Percentiles rank a stretch among this genome's conserved stretches.
These are phyloP conservation scores for Papilio xuthus DNA, from an alignment of 1,140 invertebrate genomes.

Conservation along the genomic window DNA sequence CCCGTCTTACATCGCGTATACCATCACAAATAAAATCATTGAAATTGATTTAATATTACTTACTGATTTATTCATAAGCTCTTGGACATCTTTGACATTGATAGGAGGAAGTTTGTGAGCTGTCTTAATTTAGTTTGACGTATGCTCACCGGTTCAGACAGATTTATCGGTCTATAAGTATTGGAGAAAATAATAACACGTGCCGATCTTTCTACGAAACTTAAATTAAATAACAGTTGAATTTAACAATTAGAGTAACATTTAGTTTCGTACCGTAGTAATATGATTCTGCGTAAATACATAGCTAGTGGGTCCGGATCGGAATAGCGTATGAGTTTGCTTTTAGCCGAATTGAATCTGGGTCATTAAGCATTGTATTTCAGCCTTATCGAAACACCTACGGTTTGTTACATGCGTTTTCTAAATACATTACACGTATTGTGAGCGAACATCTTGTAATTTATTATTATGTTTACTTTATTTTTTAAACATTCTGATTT, in stretches of 20 bases:
- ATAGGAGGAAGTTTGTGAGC: no score
- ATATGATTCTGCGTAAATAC: neutral
- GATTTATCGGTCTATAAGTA: no score
- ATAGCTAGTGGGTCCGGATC: neutral
- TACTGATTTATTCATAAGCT: neutral
- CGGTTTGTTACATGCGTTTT: neutral
- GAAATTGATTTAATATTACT: neutral
- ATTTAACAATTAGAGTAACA: neutral
- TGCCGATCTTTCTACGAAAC: no score
- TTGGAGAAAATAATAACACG: no score
- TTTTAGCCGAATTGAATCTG: constrained; percentile 16
- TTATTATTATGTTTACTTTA: no score
- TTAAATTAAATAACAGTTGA: no score
- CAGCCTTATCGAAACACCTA: constrained; percentile 5
- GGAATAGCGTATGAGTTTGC: neutral
- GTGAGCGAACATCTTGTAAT: no score
- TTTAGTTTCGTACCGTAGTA: neutral
- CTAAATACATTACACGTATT: neutral
- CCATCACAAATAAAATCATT: neutral
- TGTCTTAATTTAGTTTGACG: no score
- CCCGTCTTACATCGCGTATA: neutral
- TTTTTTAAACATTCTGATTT: no score
- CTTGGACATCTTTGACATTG: no score
- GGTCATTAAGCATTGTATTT: constrained; percentile 11
- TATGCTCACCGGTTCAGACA: no score